These are phyloP conservation scores for Larimichthys polyactis DNA, from an alignment of 2,113 vertebrate genomes.

Conservation along the genomic window DNA sequence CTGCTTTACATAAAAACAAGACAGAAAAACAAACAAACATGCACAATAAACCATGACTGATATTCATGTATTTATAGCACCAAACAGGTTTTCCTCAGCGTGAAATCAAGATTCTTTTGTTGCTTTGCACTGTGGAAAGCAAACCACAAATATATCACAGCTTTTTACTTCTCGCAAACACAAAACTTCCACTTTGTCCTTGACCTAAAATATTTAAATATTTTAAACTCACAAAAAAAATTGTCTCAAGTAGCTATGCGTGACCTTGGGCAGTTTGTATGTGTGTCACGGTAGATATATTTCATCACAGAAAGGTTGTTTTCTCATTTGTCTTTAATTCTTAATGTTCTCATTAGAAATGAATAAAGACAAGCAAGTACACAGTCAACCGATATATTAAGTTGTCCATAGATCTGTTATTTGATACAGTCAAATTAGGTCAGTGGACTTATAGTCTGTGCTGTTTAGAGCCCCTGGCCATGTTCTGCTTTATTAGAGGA, in stretches of 20 bases:
- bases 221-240: background rate
- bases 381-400: background rate
- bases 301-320: background rate
- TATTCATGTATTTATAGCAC: constrained; percentile 3
- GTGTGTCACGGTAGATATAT: background rate
- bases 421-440: background rate
- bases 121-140: background rate
- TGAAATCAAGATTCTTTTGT: background rate
- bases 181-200: background rate
- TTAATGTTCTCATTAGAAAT: background rate
- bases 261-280: background rate
- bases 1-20: background rate
- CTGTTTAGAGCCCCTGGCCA: background rate
- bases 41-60: background rate
- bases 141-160: background rate
- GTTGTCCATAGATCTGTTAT: background rate
- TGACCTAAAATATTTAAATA: background rate
- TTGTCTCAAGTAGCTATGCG: background rate
- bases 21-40: background rate
- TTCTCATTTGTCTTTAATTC: background rate
- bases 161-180: background rate
- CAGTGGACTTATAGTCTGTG: background rate
- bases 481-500: background rate
- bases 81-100: background rate
- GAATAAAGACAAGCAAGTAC: background rate